These are phyloP conservation scores for Calycopis cecrops DNA, from an alignment of 1,140 invertebrate genomes.

Conservation along the genomic window DNA sequence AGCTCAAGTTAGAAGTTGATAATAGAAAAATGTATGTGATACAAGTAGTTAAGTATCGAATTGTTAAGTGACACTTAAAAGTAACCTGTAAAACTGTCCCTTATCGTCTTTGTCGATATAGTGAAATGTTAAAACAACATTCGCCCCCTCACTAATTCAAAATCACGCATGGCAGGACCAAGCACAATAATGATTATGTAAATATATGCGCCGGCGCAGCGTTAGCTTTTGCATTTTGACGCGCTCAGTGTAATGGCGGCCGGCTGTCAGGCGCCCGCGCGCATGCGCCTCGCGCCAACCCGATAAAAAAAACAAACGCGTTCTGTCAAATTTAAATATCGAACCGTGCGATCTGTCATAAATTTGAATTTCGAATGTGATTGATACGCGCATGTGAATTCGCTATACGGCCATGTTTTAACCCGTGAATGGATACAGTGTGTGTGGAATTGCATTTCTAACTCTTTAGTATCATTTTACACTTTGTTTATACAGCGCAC, in stretches of 20 bases:
- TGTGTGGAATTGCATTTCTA: background rate
- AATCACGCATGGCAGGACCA: constrained; percentile 40
- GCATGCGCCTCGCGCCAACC: constrained; percentile 28
- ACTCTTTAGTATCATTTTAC: constrained; percentile 3
- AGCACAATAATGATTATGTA: constrained; percentile 55
- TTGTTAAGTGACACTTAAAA: too few species aligned
- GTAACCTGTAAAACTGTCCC: too few species aligned
- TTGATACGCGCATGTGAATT: too few species aligned
- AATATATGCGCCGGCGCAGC: constrained; percentile 50
- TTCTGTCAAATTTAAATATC: constrained; percentile 1
- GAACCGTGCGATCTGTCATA: constrained; percentile 1
- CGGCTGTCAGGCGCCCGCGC: constrained; percentile 43
- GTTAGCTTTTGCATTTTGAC: constrained; percentile 49
- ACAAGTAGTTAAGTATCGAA: too few species aligned
- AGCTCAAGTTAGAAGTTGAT: too few species aligned
- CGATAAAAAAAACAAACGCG: constrained; percentile 20
- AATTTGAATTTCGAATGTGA: constrained; percentile 2
- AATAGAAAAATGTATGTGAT: too few species aligned
- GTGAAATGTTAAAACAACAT: background rate
- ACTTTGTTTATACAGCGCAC: background rate
- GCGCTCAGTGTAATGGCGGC: constrained; percentile 52
- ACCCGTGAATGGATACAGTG: constrained; percentile 1
- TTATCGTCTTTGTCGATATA: too few species aligned
- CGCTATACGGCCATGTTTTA: background rate
- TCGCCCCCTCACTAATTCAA: constrained; percentile 21